These are phyloP conservation scores for Psix sp. DNA, from an alignment of 1,140 invertebrate genomes.

Conservation along the genomic window DNA sequence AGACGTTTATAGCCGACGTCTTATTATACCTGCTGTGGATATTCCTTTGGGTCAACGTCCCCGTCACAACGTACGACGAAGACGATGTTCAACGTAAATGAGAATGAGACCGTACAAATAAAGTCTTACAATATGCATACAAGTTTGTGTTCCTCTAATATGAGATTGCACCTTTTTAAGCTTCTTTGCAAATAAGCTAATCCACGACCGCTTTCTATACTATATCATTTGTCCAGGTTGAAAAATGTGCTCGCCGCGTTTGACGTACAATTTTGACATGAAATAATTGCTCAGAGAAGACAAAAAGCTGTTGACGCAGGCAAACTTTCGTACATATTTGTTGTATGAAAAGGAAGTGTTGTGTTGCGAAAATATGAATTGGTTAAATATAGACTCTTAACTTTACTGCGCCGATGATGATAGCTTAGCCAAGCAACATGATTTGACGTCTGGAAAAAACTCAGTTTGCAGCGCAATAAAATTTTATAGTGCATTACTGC, in stretches of 20 bases:
- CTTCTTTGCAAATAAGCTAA: constrained; percentile 2
- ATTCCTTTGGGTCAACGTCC: constrained; percentile 63
- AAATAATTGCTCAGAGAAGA: constrained; percentile 16
- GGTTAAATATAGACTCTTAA: constrained; percentile 36
- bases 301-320: constrained; percentile 23
- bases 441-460: constrained; percentile 24
- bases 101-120: constrained; percentile 53
- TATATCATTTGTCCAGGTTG: too few species aligned
- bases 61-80: constrained; percentile 31
- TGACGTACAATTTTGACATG: too few species aligned
- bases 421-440: constrained; percentile 22
- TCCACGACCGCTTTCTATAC: too few species aligned
- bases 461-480: constrained; percentile 26
- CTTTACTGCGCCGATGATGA: constrained; percentile 29
- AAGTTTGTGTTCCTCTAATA: constrained; percentile 33
- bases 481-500: constrained; percentile 39
- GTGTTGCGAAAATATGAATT: constrained; percentile 34
- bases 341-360: not conserved
- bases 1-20: constrained; percentile 62
- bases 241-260: too few species aligned
- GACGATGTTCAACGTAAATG: constrained; percentile 39
- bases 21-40: constrained; percentile 62
- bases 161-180: constrained; percentile 6
- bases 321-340: not conserved
- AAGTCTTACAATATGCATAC: constrained; percentile 41